phyloP scores from a whole-genome alignment of 2,888 invertebrate species.

The Synergus itoensis region DNA sequence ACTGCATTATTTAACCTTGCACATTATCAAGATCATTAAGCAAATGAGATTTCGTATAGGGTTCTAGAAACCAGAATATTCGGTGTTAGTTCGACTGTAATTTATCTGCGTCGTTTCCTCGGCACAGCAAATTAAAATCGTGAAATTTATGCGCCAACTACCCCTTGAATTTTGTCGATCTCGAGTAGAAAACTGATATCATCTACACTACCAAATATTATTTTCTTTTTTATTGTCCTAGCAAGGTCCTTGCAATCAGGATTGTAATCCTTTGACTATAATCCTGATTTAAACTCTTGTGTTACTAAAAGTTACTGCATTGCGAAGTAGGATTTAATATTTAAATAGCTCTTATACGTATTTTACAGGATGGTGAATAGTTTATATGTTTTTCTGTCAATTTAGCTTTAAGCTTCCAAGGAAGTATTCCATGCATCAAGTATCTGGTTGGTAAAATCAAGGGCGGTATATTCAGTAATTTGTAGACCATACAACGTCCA shows the following conservation, averaged over 20 bases:
- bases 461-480: constrained; percentile 32
- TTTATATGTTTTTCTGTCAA: too few relatives aligned
- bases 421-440: constrained; percentile 20
- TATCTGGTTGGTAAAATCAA: constrained; percentile 27
- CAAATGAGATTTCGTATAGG: background rate
- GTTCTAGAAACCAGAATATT: background rate
- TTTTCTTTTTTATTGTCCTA: background rate
- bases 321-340: too few relatives aligned
- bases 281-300: background rate
- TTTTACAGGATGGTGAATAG: too few relatives aligned
- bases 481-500: background rate
- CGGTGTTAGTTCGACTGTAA: background rate
- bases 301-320: too few relatives aligned
- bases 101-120: background rate
- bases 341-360: too few relatives aligned
- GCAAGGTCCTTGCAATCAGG: background rate
- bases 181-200: background rate
- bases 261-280: too few relatives aligned
- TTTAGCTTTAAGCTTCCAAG: background rate
- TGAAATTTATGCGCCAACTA: background rate
- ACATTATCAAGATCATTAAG: constrained; percentile 18
- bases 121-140: background rate
- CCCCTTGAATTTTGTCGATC: background rate
- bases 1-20: constrained; percentile 29
- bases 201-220: background rate